Evolutionary conservation across 2,113 vertebrate genomes (phyloP), one percentile per base, ranked within the genome.

Genomic region (Pungitius pungitius): DNA sequence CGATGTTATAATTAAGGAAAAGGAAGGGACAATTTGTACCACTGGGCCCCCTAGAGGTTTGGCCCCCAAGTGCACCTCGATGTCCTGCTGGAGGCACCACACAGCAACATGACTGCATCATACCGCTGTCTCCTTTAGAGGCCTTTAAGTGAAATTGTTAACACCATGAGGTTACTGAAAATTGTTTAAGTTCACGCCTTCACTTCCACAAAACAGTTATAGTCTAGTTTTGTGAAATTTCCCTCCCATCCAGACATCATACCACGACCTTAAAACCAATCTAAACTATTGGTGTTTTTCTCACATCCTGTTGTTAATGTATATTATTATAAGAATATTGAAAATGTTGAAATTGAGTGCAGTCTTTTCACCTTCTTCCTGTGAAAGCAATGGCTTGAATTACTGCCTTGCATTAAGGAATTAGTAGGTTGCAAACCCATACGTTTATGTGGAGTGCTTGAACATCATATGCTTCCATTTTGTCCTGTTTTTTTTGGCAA

Each of bases 21-120:
- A 27, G 13, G 20, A 64, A 63, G 54, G 27, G 47, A 80, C 76
- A 68, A 57, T 84, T 74, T 80, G 80, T 81, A 67, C 82, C 76
- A 74, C 76, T 86, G 61, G 80, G 78, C 86, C 86, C 78, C 77
- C 88, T 90, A 64, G 74, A 88, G 89, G 86, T 47, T 70, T 54
- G 20, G 65, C 18, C 69, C 27, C 49, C 55, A 66, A 85, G 62
- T 88, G 78, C 83, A n/a, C n/a, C n/a, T n/a, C n/a, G n/a, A n/a
- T n/a, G n/a, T n/a, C n/a, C n/a, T n/a, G n/a, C n/a, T n/a, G n/a
- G n/a, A n/a, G n/a, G n/a, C n/a, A 64, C 78, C 15, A 20, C 22
- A 52, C 72, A 30, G 57, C 59, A 3, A 65, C 13, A 45, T 51
- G 58, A 26, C 37, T 51, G 22, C 65, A 30, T 72, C 6, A 2